Percentiles rank a stretch among this genome's conserved stretches.
These are phyloP conservation scores for Anisognathus igniventris DNA, from an alignment of 2,797 vertebrate genomes.

Conservation along the genomic window DNA sequence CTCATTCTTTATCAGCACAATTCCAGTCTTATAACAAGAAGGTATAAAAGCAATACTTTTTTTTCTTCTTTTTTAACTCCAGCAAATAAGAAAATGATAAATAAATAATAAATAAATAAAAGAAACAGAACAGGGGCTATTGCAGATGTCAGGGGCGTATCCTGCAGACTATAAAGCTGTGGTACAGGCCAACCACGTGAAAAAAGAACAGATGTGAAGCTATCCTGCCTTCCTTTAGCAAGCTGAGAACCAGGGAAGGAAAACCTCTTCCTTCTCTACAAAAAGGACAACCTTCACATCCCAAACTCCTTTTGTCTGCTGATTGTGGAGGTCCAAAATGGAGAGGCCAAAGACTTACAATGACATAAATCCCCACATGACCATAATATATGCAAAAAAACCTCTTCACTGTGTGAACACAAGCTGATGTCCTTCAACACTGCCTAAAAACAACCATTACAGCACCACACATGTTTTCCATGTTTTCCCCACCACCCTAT, in stretches of 20 bases:
- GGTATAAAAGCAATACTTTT: not conserved
- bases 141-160: not conserved
- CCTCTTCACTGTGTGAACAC: not conserved
- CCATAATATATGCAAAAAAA: rapidly evolving
- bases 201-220: not conserved
- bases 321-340: not conserved
- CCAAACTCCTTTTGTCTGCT: not conserved
- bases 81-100: not conserved
- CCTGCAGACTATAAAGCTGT: not conserved
- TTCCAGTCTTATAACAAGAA: not conserved
- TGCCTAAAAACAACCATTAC: not conserved
- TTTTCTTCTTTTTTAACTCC: not conserved
- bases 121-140: not conserved
- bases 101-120: not conserved
- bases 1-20: not conserved
- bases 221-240: not conserved
- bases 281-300: not conserved
- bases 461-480: not conserved
- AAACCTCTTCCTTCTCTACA: not conserved
- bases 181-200: not conserved
- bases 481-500: too few species aligned
- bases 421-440: not conserved
- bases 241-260: not conserved
- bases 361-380: not conserved
- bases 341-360: not conserved